Conservation (phyloP, 1,140 invertebrate species). For the Caenorhabditis brenneri region DNA sequence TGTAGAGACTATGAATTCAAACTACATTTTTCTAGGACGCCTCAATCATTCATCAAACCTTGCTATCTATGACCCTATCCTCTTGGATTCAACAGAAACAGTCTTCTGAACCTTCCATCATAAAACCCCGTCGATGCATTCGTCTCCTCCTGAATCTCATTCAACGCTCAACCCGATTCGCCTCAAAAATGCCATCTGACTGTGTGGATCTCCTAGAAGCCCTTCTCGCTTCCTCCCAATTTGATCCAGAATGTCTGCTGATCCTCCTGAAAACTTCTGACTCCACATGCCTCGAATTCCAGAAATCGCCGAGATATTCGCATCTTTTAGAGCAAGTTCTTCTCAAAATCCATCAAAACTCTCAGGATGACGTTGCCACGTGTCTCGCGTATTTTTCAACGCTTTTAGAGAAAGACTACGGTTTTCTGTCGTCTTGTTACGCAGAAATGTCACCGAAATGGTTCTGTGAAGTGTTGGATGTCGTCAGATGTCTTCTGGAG, state of each 20-base stretch:
- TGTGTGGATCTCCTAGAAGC: conserved; percentile 1
- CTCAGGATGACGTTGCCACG: background rate
- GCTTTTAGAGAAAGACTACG: background rate
- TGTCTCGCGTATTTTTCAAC: background rate
- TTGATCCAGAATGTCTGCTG: background rate
- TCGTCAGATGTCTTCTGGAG: background rate
- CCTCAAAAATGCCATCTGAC: background rate
- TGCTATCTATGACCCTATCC: background rate
- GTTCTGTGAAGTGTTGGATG: background rate
- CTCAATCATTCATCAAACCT: background rate
- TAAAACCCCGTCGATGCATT: background rate
- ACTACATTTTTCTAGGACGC: background rate
- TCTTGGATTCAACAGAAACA: no score
- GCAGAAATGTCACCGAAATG: background rate
- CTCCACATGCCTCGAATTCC: background rate
- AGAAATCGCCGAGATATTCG: background rate
- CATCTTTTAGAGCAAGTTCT: background rate
- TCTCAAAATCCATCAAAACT: background rate
- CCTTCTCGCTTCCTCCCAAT: background rate
- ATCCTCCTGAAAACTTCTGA: conserved; percentile 1
- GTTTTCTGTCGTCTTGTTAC: conserved; percentile 5
- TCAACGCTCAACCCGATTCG: background rate
- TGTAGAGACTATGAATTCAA: background rate
- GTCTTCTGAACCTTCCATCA: background rate
- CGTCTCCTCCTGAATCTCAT: conserved; percentile 15